phyloP scores from a whole-genome alignment of 1,140 invertebrate species.

The Drosophila obscura region DNA sequence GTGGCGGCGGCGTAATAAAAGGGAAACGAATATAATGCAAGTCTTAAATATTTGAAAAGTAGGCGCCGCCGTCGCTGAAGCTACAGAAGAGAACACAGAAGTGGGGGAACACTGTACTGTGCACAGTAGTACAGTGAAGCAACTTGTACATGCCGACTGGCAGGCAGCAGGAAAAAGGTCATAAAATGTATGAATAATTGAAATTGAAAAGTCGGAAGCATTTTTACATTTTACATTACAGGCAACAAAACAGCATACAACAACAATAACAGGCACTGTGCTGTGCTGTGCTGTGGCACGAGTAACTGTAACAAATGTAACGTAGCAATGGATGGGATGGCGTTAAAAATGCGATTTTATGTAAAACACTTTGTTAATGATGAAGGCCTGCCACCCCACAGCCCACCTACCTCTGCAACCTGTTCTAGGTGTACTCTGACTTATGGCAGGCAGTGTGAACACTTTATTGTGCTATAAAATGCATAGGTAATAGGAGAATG shows the following conservation, averaged over 20 bases:
- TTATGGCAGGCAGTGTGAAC: conserved; percentile 34
- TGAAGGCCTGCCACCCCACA: conserved; percentile 1
- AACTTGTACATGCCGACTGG: conserved; percentile 34
- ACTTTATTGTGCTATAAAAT: conserved; percentile 14
- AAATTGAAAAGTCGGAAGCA: conserved; percentile 80
- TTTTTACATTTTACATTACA: conserved; percentile 69
- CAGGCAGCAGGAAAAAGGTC: conserved; percentile 67
- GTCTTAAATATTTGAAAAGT: conserved; percentile 79
- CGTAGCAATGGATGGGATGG: conserved; percentile 59
- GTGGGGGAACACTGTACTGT: neutral
- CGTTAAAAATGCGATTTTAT: conserved; percentile 78
- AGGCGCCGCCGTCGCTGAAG: conserved; percentile 33
- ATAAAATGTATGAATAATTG: conserved; percentile 81
- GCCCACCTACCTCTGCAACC: neutral
- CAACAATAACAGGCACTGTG: neutral
- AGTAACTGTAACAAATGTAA: conserved; percentile 54
- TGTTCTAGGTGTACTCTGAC: conserved; percentile 7
- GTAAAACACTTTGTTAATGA: conserved; percentile 80
- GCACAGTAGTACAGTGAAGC: neutral
- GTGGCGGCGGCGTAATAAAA: conserved; percentile 35
- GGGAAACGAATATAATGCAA: conserved; percentile 58
- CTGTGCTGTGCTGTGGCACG: neutral
- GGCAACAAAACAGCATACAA: conserved; percentile 24
- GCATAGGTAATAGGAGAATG: neutral
- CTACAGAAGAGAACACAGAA: neutral